Conservation (phyloP, 2,797 vertebrate genomes). For the Spinibarbus caldwelli region DNA sequence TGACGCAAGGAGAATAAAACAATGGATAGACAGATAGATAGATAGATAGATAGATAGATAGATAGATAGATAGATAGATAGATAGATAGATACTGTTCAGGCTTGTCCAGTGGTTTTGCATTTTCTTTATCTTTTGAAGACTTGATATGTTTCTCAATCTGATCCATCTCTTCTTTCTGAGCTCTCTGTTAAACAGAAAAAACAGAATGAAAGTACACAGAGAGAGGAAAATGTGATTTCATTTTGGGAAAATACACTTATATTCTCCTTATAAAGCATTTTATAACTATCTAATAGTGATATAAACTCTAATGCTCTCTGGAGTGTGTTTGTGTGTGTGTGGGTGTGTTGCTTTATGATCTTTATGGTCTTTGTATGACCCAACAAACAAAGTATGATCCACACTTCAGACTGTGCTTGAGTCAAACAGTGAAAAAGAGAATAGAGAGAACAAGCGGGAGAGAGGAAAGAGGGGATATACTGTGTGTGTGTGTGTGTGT, state of each 20-base stretch:
- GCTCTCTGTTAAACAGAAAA: constrained; percentile 81
- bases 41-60: background rate
- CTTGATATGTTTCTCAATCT: constrained; percentile 91
- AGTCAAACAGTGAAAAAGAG: background rate
- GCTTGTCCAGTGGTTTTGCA: constrained; percentile 92
- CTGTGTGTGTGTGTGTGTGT: too few species aligned
- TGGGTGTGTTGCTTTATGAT: constrained; percentile 1
- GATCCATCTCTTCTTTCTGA: constrained; percentile 91
- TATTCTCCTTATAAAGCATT: constrained; percentile 11
- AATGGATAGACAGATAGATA: background rate
- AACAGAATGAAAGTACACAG: background rate
- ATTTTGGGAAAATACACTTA: background rate
- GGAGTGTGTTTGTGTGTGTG: background rate
- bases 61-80: background rate
- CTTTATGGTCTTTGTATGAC: background rate
- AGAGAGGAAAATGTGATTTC: constrained; percentile 1
- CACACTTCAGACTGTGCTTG: constrained; percentile 33
- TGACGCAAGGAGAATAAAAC: background rate
- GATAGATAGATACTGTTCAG: constrained; percentile 89
- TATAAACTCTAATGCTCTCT: constrained; percentile 21
- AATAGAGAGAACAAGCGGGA: constrained; percentile 16
- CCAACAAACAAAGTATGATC: constrained; percentile 1
- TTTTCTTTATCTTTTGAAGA: constrained; percentile 87
- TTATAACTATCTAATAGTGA: background rate
- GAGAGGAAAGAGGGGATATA: constrained; percentile 27